Evolutionary conservation across 1,140 invertebrate species (phyloP).

Genomic region (Metopolophium dirhodum): DNA sequence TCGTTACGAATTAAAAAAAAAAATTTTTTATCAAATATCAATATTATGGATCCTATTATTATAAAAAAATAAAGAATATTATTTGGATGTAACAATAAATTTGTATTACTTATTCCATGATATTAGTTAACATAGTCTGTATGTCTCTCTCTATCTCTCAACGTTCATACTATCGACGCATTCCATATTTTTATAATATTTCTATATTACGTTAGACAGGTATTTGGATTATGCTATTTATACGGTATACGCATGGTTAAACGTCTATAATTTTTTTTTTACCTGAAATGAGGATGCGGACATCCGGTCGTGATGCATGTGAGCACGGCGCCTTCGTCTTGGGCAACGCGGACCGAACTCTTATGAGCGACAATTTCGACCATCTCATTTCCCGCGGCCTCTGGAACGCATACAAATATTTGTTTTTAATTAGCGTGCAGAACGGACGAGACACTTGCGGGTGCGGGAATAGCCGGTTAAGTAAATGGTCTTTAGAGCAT

Average conservation of each 20-base stretch:
- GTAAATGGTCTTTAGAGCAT: not conserved
- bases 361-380: constrained; percentile 75
- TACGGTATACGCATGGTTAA: not conserved
- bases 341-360: constrained; percentile 71
- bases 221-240: not conserved
- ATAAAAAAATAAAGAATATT: not conserved
- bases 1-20: not conserved
- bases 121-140: not conserved
- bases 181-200: not conserved
- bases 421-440: not conserved
- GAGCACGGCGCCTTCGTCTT: constrained; percentile 77
- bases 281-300: constrained; percentile 78
- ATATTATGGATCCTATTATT: not conserved
- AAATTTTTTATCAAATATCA: not conserved
- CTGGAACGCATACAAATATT: constrained; percentile 63
- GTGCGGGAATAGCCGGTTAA: not conserved
- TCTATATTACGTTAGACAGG: not conserved
- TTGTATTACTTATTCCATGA: not conserved
- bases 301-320: constrained; percentile 77
- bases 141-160: not conserved
- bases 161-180: not conserved
- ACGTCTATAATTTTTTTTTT: constrained; percentile 60
- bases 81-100: not conserved
- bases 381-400: constrained; percentile 72
- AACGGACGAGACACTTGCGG: not conserved